Evolutionary conservation across 2,888 invertebrate genomes (phyloP), one percentile per base, ranked within the genome.

Genomic region (Drosophila infuscata): DNA sequence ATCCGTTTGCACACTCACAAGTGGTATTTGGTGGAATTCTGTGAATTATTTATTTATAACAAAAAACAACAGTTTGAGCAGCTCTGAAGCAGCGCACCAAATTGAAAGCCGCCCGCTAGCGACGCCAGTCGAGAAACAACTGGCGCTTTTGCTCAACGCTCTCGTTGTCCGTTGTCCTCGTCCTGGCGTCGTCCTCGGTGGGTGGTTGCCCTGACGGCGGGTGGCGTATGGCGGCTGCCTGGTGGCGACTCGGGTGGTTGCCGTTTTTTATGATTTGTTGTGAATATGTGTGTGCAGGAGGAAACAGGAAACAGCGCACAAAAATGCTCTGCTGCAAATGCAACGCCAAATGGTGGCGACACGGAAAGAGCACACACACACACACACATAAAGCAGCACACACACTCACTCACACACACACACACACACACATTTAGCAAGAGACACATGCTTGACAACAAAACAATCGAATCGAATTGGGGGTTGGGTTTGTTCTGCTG

Each of bases 111-210:
- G 73, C 88, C 85, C 82, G 88, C 77, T 79, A 71, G 87, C 77
- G 61, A 81, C 62, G 85, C 79, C 89, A 85, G 85, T 87, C 89
- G 88, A 76, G 77, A 84, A 87, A 84, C 89, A 85, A 85, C 85
- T 85, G 85, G 67, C 86, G 77, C 64, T 76, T 72, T 70, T 6
- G 54, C 48, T 61, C 61, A 63, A n/a, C 54, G 64, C 46, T 32
- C 38, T 51, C 33, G 60, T 33, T 53, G 67, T 68, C 61, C 70
- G 67, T 64, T 62, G 70, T 69, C 69, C 61, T 68, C 67, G 73
- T 51, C 48, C 76, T 62, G 68, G 60, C 81, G 62, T 64, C 68
- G 68, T 59, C 66, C 56, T 57, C 63, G 68, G 56, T 70, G 69
- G 77, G 62, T 77, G 74, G 62, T 63, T 60, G 29, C 33, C 49